Percentiles rank a stretch among this genome's conserved stretches.
Evolutionary conservation across 35 echinoderm and acorn worm species (phyloP).

Genomic region (Heliocidaris tuberculata): DNA sequence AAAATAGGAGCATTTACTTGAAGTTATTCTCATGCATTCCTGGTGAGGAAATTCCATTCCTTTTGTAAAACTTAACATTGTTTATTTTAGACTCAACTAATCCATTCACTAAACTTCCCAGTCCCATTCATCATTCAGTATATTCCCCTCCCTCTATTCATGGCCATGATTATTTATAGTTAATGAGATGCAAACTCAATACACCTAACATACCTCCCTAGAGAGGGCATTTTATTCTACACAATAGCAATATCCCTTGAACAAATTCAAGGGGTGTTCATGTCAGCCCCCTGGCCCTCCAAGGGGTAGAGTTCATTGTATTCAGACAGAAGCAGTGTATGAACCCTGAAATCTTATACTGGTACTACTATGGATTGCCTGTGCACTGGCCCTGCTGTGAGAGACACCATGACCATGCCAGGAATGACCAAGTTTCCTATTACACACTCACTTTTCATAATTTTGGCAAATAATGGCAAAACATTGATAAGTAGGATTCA

Average conservation of each 20-base stretch:
- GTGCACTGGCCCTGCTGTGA: neutral
- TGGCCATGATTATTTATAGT: conserved; percentile 24
- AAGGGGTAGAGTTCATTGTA: neutral
- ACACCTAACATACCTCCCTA: conserved; percentile 22
- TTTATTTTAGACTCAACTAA: conserved; percentile 27
- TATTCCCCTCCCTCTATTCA: conserved; percentile 27
- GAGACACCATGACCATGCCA: neutral
- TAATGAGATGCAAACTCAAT: conserved; percentile 46
- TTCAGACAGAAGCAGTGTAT: neutral
- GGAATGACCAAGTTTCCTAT: neutral
- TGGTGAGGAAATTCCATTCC: neutral
- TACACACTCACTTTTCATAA: neutral
- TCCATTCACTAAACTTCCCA: conserved; percentile 31
- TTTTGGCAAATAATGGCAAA: neutral
- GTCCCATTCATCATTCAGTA: neutral
- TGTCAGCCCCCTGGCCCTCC: conserved; percentile 27
- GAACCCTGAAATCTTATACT: neutral
- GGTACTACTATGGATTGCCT: neutral
- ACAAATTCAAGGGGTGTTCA: conserved; percentile 44
- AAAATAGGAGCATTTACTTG: neutral
- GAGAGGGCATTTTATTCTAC: neutral
- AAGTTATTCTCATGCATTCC: conserved; percentile 2
- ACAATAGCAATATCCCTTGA: conserved; percentile 24
- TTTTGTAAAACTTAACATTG: neutral
- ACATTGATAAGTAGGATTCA: too few relatives aligned